Percentiles rank a stretch among this genome's conserved stretches.
phyloP scores from a whole-genome alignment of 2,888 invertebrate species.

The Piscicola geometra region DNA sequence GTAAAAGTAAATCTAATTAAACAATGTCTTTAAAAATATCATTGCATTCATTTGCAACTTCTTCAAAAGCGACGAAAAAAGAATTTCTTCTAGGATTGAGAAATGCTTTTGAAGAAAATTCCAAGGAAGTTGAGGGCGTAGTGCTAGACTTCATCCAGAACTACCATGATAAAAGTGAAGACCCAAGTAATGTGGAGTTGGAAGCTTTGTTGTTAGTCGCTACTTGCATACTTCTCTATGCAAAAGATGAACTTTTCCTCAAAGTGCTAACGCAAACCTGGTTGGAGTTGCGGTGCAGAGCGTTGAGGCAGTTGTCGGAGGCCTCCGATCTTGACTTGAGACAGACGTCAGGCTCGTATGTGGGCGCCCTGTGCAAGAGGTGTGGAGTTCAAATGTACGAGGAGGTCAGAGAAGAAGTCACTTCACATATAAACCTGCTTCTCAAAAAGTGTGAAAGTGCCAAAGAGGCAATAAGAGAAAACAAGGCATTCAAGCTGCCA shows the following conservation, averaged over 20 bases:
- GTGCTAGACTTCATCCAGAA: background rate
- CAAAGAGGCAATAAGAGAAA: background rate
- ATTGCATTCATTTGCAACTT: background rate
- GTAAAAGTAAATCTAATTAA: too few relatives aligned
- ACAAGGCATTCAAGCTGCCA: background rate
- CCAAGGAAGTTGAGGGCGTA: background rate
- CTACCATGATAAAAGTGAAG: background rate
- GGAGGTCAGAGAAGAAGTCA: background rate
- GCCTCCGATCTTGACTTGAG: background rate
- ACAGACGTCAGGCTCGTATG: conserved; percentile 3
- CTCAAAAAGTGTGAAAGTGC: background rate
- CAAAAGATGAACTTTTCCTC: background rate
- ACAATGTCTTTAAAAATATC: too few relatives aligned
- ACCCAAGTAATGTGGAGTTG: background rate
- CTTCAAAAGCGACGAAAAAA: background rate
- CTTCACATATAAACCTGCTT: background rate
- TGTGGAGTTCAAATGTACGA: background rate
- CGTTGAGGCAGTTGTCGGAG: background rate
- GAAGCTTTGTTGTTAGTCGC: background rate
- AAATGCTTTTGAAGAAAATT: background rate
- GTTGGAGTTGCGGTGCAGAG: background rate
- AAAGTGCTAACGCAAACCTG: background rate
- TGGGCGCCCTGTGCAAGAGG: background rate
- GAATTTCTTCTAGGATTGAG: background rate
- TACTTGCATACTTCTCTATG: background rate